These are phyloP conservation scores for Diorhabda carinulata DNA, from an alignment of 1,140 invertebrate genomes.

Conservation along the genomic window DNA sequence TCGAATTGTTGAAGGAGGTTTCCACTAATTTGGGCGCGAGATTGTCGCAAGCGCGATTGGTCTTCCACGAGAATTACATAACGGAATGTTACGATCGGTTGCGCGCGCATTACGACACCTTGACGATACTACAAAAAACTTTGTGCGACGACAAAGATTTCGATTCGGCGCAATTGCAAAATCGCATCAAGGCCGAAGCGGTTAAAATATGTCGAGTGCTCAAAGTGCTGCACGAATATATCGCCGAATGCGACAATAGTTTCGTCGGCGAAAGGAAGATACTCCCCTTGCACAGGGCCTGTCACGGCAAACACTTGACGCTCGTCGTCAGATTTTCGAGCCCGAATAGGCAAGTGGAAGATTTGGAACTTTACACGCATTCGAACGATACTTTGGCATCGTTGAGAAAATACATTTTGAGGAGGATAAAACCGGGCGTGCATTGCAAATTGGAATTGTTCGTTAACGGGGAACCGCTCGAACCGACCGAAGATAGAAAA, in stretches of 20 bases:
- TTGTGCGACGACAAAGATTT: slow-evolving; percentile 39
- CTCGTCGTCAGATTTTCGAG: slow-evolving; percentile 85
- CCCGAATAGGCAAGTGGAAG: slow-evolving; percentile 84
- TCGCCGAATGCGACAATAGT: slow-evolving; percentile 91
- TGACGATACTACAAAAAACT: slow-evolving; percentile 54
- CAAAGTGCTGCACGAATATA: slow-evolving; percentile 92
- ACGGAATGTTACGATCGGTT: slow-evolving; percentile 84
- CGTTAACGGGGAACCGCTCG: slow-evolving; percentile 83
- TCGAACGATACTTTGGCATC: slow-evolving; percentile 88
- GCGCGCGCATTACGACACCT: slow-evolving; percentile 75
- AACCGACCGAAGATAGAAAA: slow-evolving; percentile 83
- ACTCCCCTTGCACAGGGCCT: slow-evolving; percentile 81
- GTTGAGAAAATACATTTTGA: slow-evolving; percentile 70
- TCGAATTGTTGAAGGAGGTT: slow-evolving; percentile 88
- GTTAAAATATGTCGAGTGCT: slow-evolving; percentile 90
- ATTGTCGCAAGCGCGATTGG: slow-evolving; percentile 68
- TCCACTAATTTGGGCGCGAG: slow-evolving; percentile 89
- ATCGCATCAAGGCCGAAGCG: slow-evolving; percentile 66
- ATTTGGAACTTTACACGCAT: slow-evolving; percentile 90
- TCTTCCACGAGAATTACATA: slow-evolving; percentile 89
- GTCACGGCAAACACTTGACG: slow-evolving; percentile 83
- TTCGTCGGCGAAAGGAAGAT: slow-evolving; percentile 87
- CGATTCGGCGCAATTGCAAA: slow-evolving; percentile 46
- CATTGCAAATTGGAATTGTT: slow-evolving; percentile 87
- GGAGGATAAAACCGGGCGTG: slow-evolving; percentile 67